Conservation (phyloP, 2,888 invertebrate species). For the Meta bourneti region DNA sequence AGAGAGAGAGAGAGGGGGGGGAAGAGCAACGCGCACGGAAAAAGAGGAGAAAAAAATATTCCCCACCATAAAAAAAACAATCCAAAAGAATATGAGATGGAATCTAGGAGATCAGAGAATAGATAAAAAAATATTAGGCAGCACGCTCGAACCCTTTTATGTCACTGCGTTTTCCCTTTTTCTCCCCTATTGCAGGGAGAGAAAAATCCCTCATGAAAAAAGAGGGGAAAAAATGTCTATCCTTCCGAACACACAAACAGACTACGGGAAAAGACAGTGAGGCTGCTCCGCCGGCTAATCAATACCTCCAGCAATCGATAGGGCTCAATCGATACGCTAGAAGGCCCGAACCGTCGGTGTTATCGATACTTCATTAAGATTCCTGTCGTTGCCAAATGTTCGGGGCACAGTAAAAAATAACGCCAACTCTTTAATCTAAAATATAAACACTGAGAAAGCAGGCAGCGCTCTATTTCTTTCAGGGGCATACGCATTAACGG, state of each 20-base stretch:
- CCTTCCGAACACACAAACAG: constrained; percentile 63
- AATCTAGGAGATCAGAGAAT: constrained; percentile 64
- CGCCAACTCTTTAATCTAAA: constrained; percentile 74
- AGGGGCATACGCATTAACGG: constrained; percentile 68
- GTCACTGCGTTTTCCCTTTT: constrained; percentile 56
- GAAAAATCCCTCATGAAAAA: constrained; percentile 49
- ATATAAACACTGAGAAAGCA: constrained; percentile 66
- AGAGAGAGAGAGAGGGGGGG: background rate
- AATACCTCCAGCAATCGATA: constrained; percentile 72
- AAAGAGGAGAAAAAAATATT: background rate
- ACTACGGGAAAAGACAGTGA: constrained; percentile 64
- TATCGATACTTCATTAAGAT: constrained; percentile 76
- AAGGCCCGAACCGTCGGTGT: constrained; percentile 71
- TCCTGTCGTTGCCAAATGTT: constrained; percentile 75
- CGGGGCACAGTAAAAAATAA: constrained; percentile 54
- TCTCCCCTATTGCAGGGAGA: constrained; percentile 10
- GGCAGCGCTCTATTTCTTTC: constrained; percentile 60
- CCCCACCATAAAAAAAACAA: constrained; percentile 47
- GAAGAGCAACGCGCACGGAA: constrained; percentile 44
- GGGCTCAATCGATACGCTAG: constrained; percentile 64
- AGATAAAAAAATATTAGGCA: constrained; percentile 69
- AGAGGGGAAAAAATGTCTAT: constrained; percentile 62
- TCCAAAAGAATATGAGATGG: constrained; percentile 69
- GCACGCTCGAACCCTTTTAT: constrained; percentile 71
- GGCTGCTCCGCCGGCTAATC: constrained; percentile 70